phyloP scores from a whole-genome alignment of 2,888 invertebrate species.

The Synanthedon formicaeformis region DNA sequence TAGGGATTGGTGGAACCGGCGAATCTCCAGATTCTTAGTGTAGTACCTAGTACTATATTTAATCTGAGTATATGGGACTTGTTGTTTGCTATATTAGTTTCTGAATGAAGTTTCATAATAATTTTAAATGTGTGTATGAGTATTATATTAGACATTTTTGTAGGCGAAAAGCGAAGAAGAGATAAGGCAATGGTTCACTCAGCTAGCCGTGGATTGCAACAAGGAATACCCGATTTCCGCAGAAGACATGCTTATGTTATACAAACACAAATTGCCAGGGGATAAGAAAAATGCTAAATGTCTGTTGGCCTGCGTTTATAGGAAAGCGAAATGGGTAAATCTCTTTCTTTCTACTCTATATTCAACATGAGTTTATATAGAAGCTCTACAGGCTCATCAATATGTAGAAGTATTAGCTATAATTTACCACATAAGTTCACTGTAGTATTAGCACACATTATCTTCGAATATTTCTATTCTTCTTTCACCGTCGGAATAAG shows the following conservation, averaged over 20 bases:
- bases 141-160: not conserved
- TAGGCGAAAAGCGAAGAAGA: constrained; percentile 40
- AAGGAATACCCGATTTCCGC: constrained; percentile 28
- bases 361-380: not conserved
- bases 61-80: too few relatives aligned
- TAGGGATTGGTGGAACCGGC: too few relatives aligned
- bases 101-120: too few relatives aligned
- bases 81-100: too few relatives aligned
- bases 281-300: constrained; percentile 46
- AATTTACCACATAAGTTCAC: not conserved
- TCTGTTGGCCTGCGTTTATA: constrained; percentile 56
- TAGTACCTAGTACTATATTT: too few relatives aligned
- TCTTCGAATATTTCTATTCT: not conserved
- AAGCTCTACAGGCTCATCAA: too few relatives aligned
- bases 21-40: too few relatives aligned
- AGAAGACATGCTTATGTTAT: constrained; percentile 36
- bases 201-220: constrained; percentile 37
- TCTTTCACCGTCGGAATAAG: not conserved
- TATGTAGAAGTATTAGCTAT: too few relatives aligned
- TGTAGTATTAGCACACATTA: not conserved
- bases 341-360: not conserved
- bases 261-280: constrained; percentile 40
- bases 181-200: constrained; percentile 37
- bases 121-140: too few relatives aligned
- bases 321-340: constrained; percentile 52